phyloP scores from a whole-genome alignment of 2,888 invertebrate genomes.

The Drosophila planitibia region DNA sequence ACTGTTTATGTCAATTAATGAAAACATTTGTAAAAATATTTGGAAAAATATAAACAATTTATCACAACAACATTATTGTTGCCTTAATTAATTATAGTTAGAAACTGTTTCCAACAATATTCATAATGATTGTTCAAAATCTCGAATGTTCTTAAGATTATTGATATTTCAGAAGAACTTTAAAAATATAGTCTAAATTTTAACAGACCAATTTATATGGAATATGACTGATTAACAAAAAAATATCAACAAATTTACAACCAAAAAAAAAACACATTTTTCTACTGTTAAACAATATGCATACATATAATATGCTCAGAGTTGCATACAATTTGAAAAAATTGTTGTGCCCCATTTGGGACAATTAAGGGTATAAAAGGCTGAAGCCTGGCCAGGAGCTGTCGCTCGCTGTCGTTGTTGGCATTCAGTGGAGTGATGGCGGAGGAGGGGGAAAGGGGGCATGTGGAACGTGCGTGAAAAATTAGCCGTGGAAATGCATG shows the following conservation, averaged over 20 bases:
- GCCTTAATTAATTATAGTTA: background rate
- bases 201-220: background rate
- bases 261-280: too few relatives aligned
- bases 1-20: too few relatives aligned
- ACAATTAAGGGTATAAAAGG: slow-evolving; percentile 24
- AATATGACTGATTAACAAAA: too few relatives aligned
- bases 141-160: background rate
- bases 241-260: background rate
- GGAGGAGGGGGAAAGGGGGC: slow-evolving; percentile 9
- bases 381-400: slow-evolving; percentile 73
- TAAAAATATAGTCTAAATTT: background rate
- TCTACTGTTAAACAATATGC: background rate
- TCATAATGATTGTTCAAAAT: too few relatives aligned
- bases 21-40: background rate
- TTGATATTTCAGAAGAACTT: background rate
- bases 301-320: background rate
- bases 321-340: background rate
- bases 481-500: slow-evolving; percentile 78
- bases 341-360: background rate
- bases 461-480: slow-evolving; percentile 71
- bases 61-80: background rate
- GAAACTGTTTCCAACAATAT: background rate
- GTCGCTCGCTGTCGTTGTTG: slow-evolving; percentile 61
- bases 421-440: slow-evolving; percentile 5
- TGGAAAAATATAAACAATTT: background rate